Evolutionary conservation across 2,113 vertebrate species (phyloP), one percentile per base, ranked within the genome.

Genomic region (Talpa occidentalis): DNA sequence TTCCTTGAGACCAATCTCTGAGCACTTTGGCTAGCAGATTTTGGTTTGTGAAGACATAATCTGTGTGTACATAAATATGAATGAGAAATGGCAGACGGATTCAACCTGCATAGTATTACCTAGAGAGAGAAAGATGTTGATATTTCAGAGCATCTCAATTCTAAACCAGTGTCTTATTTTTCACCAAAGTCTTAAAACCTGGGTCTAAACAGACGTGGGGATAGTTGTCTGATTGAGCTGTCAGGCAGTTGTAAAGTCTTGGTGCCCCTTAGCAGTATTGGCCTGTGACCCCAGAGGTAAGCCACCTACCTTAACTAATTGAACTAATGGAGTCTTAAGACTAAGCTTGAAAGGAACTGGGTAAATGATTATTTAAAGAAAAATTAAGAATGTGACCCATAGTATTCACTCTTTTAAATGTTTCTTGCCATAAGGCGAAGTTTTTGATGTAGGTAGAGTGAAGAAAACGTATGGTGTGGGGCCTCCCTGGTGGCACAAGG

Each of bases 361-460:
- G 30, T 91, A 94, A 92, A 15, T 94, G 37, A 67, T 90, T 77
- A 11, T 79, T 93, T 74, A 91, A 85, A 88, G 76, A 89, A 91
- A 85, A 96, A 81, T 90, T 44, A 86, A 95, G 47, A 85, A 14
- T 90, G 42, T 87, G 87, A 72, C 81, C 88, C 37, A 56, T 32
- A 40, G 79, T 85, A 54, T 19, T 95, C 52, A 84, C 21, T 94
- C 28, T 77, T 93, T 74, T 93, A 94, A 95, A 88, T 92, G 64
- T 73, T 84, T n/a, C 32, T 88, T 88, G 47, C 70, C 44, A 35
- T 44, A 17, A 92, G 60, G 81, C 79, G 7, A 26, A 79, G 32
- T 49, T 94, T 94, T 95, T 74, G 19, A 70, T 86, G 37, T 28
- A 70, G 72, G 24, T 87, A 69, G 40, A 76, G 60, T 93, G 72